phyloP scores from a whole-genome alignment of 2,113 vertebrate species.

The Phylloscopus whistleri region DNA sequence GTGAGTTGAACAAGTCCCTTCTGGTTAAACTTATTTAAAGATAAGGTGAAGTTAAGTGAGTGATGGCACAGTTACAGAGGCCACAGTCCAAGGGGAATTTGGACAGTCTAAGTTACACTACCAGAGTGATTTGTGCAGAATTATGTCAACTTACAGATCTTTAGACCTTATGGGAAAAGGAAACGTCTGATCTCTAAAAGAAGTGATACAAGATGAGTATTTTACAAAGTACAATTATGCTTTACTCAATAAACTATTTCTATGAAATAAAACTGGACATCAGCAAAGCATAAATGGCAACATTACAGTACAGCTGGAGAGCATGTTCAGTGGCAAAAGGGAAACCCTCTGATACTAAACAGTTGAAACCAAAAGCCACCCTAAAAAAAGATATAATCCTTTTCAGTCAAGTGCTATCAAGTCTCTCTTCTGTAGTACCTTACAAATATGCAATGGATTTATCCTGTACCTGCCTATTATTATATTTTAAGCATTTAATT shows the following conservation, averaged over 20 bases:
- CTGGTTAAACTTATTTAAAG: conserved; percentile 90
- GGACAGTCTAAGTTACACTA: conserved; percentile 80
- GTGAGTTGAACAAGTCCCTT: conserved; percentile 85
- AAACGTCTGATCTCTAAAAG: conserved; percentile 78
- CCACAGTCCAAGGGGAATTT: conserved; percentile 83
- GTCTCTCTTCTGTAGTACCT: neutral
- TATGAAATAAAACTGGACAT: conserved; percentile 47
- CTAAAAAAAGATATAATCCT: neutral
- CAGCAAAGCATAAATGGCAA: conserved; percentile 1
- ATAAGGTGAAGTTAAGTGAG: conserved; percentile 83
- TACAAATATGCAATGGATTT: neutral
- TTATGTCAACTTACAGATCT: conserved; percentile 78
- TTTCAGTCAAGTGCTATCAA: neutral
- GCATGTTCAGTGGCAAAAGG: neutral
- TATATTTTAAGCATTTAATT: neutral
- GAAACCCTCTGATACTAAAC: neutral
- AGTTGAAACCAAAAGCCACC: neutral
- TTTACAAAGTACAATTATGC: conserved; percentile 67
- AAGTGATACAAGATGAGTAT: conserved; percentile 72
- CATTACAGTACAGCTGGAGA: neutral
- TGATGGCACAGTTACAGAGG: conserved; percentile 79
- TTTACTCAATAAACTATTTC: conserved; percentile 51
- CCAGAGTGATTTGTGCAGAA: conserved; percentile 78
- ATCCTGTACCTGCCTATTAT: neutral
- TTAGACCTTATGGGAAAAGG: conserved; percentile 77